Conservation (phyloP, 2,797 vertebrate genomes). For the Moxostoma hubbsi region DNA sequence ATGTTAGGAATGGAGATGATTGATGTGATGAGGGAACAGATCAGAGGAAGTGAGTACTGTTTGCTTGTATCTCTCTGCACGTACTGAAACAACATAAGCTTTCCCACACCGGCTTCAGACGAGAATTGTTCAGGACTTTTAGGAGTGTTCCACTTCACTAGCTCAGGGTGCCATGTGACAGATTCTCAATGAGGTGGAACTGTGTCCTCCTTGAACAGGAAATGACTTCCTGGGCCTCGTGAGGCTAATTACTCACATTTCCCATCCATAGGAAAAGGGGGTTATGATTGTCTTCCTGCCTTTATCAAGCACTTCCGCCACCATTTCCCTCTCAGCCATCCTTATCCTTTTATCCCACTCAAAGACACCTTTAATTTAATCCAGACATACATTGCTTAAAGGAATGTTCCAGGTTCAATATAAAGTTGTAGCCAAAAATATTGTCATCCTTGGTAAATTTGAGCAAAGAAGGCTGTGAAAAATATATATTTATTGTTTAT, state of each 20-base stretch:
- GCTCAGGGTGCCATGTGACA: conserved; percentile 79
- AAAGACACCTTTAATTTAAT: conserved; percentile 14
- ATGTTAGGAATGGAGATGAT: conserved; percentile 49
- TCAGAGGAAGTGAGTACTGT: conserved; percentile 63
- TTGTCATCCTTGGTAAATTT: too few relatives aligned
- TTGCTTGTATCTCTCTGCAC: conserved; percentile 37
- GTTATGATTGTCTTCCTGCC: conserved; percentile 69
- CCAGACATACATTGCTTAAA: background rate
- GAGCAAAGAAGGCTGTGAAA: too few relatives aligned
- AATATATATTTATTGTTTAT: too few relatives aligned
- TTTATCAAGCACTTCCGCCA: conserved; percentile 46
- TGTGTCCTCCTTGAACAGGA: conserved; percentile 73
- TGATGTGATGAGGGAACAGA: conserved; percentile 32
- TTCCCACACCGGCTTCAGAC: conserved; percentile 35
- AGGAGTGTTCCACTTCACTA: conserved; percentile 75
- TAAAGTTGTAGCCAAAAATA: too few relatives aligned
- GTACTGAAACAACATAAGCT: conserved; percentile 46
- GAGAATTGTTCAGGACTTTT: conserved; percentile 39
- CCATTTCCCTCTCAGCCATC: conserved; percentile 10
- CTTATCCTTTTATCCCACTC: conserved; percentile 14
- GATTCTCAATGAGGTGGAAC: conserved; percentile 80
- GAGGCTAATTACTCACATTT: conserved; percentile 77
- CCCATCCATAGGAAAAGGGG: conserved; percentile 77
- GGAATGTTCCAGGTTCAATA: too few relatives aligned
- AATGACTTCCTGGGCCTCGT: conserved; percentile 67